A percentile compares a stretch with the other conserved stretches of the same genome.
These are phyloP conservation scores for Salvelinus namaycush DNA, from an alignment of 2,113 vertebrate genomes.

Conservation along the genomic window DNA sequence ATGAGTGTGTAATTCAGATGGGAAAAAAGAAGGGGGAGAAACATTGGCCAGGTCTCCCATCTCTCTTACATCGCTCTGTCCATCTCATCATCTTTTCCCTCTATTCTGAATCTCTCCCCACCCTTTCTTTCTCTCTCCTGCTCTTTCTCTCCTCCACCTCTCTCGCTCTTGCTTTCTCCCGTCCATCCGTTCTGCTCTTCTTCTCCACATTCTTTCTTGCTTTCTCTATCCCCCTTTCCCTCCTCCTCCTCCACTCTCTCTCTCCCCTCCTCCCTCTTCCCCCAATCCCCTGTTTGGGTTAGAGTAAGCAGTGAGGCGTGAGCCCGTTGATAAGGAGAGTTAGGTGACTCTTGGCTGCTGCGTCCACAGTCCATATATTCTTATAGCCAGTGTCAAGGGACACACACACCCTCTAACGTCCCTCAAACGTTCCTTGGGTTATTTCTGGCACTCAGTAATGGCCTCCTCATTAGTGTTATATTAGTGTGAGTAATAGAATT, in stretches of 20 bases:
- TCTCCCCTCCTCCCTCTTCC: neutral
- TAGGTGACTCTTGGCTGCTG: constrained; percentile 22
- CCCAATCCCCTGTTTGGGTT: neutral
- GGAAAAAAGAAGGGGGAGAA: constrained; percentile 63
- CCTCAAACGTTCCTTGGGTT: constrained; percentile 25
- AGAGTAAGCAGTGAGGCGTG: constrained; percentile 33
- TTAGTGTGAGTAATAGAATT: constrained; percentile 50
- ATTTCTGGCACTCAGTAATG: constrained; percentile 56
- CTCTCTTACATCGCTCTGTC: neutral
- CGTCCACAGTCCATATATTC: constrained; percentile 45
- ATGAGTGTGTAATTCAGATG: constrained; percentile 65
- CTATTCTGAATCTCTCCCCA: neutral
- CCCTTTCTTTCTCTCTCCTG: neutral
- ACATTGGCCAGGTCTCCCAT: constrained; percentile 40
- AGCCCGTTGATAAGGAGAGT: constrained; percentile 53
- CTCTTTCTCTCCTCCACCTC: constrained; percentile 1
- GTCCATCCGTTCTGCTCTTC: neutral
- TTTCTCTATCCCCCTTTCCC: neutral
- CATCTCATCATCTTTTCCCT: neutral
- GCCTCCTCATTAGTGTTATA: constrained; percentile 52
- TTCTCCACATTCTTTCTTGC: neutral
- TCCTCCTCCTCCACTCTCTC: neutral
- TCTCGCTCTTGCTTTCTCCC: neutral
- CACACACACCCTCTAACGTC: too few relatives aligned
- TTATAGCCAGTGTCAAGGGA: constrained; percentile 28